Evolutionary conservation across 2,113 vertebrate genomes (phyloP).

Genomic region (Lophochroa leadbeateri): DNA sequence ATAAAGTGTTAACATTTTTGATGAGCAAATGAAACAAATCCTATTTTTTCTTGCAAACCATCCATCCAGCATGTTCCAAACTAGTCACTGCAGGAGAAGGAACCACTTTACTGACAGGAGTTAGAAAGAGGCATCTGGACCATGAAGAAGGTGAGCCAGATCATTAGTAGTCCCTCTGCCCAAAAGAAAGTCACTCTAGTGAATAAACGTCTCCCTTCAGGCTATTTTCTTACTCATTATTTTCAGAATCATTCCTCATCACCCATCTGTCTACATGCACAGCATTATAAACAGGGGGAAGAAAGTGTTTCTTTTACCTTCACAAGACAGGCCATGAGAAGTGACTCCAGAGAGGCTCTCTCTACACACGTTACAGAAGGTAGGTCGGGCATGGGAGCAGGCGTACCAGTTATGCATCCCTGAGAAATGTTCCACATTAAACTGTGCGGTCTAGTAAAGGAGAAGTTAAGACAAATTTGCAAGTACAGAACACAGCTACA

Average conservation of each 20-base stretch:
- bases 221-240: background rate
- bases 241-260: background rate
- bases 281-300: background rate
- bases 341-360: constrained; percentile 98
- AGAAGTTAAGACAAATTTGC: constrained; percentile 83
- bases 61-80: background rate
- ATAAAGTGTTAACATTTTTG: background rate
- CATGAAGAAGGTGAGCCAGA: background rate
- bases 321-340: constrained; percentile 96
- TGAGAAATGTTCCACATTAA: constrained; percentile 99
- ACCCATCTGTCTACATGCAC: background rate
- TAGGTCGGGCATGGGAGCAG: constrained; percentile 97
- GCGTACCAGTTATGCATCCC: constrained; percentile 99
- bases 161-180: background rate
- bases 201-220: background rate
- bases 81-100: background rate
- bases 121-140: background rate
- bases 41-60: background rate
- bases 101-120: background rate
- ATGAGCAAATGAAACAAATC: background rate
- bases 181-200: background rate
- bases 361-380: constrained; percentile 97
- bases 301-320: constrained; percentile 80
- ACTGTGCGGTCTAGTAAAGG: constrained; percentile 94
- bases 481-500: constrained; percentile 68